Base-by-base conservation (phyloP, 1,140 invertebrate genomes). In the Drosophila setifemur region DNA sequence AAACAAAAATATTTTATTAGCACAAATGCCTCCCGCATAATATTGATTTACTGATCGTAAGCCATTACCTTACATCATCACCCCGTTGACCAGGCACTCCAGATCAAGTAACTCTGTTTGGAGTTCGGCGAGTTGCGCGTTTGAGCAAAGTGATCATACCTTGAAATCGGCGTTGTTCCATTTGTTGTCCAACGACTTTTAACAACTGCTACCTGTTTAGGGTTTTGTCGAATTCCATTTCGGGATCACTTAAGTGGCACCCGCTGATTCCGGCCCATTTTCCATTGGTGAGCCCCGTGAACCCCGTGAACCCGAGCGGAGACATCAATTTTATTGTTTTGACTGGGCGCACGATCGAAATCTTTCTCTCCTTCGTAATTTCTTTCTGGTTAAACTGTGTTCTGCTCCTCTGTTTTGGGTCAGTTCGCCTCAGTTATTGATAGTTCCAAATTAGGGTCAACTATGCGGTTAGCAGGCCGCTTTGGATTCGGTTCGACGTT, bases 311-410 rank as follows among this genome's bases (percentile, higher is more conserved):
- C 64, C 64, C 64, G 3, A 48, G 48, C 78, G 69, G 78, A 83
- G 78, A 82, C 78, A 82, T 82, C 83, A 83, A 82, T 82, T 82
- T 82, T 82, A 83, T 83, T 82, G 78, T 82, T 82, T 82, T 43
- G 78, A 82, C 77, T 77, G 78, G 50, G 78, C 48, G 78, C 73
- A 55, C 78, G 77, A 82, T 83, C 73, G 52, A 57, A 82, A 82
- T 82, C 78, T 52, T 39, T 26, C 42, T 42, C 53, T 45, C 33
- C 8, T 37, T 12, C 33, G 4, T 12, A 12, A 12, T 35, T 35
- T 12, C 14, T 35, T 35, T 35, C 14, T 35, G 7, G 3, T 37
- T 18, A n/a, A n/a, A n/a, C 7, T 37, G 8, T 6, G 11, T 9
- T 9, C 18, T 42, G 16, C 12, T 42, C 37, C 11, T 40, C 3